These are phyloP conservation scores for Hemicrepidius hirtus DNA, from an alignment of 2,888 invertebrate genomes.

Conservation along the genomic window DNA sequence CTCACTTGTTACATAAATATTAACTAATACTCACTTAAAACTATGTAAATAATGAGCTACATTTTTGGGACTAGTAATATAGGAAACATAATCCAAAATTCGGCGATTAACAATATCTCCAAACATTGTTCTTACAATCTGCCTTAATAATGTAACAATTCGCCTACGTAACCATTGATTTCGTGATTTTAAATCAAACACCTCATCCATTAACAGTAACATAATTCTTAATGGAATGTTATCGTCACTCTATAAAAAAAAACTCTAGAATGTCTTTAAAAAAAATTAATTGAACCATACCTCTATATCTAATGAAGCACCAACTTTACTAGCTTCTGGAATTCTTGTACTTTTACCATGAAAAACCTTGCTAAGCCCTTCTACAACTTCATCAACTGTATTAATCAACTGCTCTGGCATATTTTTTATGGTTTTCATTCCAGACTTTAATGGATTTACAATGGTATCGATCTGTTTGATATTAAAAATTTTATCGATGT, in stretches of 20 bases:
- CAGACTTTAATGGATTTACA: slow-evolving; percentile 82
- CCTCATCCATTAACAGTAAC: slow-evolving; percentile 87
- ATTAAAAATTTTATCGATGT: background rate
- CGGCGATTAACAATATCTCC: slow-evolving; percentile 90
- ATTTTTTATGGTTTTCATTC: slow-evolving; percentile 89
- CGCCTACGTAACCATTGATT: slow-evolving; percentile 88
- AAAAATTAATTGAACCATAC: slow-evolving; percentile 58
- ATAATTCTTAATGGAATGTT: slow-evolving; percentile 89
- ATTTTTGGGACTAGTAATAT: slow-evolving; percentile 90
- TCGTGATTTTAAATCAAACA: slow-evolving; percentile 87
- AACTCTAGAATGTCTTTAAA: slow-evolving; percentile 60
- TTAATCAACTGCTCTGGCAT: slow-evolving; percentile 92
- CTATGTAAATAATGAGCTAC: slow-evolving; percentile 90
- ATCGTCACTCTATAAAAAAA: slow-evolving; percentile 74
- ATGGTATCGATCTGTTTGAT: slow-evolving; percentile 69
- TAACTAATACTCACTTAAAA: slow-evolving; percentile 80
- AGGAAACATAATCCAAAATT: slow-evolving; percentile 91
- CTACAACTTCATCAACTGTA: slow-evolving; percentile 89
- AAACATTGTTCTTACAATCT: slow-evolving; percentile 86
- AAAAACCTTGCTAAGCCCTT: slow-evolving; percentile 86
- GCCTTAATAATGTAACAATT: slow-evolving; percentile 83
- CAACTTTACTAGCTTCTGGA: slow-evolving; percentile 71
- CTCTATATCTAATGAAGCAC: slow-evolving; percentile 74
- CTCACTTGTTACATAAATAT: background rate
- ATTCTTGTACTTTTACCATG: slow-evolving; percentile 73